These are phyloP conservation scores for Dasyornis broadbenti DNA, from an alignment of 2,113 vertebrate genomes.

Conservation along the genomic window DNA sequence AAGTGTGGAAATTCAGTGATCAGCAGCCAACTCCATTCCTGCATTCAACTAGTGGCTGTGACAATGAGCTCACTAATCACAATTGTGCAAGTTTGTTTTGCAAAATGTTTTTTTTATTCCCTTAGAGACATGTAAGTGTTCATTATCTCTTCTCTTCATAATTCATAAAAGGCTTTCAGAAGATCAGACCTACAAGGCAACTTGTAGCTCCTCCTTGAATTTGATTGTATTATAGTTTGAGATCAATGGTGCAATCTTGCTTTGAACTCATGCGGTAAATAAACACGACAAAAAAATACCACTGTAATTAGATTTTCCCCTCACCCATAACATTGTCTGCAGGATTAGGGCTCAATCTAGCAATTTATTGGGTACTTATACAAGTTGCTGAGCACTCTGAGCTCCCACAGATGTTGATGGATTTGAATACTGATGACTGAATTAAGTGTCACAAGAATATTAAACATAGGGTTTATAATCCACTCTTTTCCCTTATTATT, in stretches of 20 bases:
- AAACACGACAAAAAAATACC: not conserved
- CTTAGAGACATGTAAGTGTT: not conserved
- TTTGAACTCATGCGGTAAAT: slow-evolving; percentile 31
- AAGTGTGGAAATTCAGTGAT: rapidly evolving
- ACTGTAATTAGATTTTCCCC: slow-evolving; percentile 3
- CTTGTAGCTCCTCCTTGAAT: not conserved
- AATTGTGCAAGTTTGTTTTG: not conserved
- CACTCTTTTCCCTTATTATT: not conserved
- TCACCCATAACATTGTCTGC: not conserved
- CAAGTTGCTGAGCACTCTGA: slow-evolving; percentile 7
- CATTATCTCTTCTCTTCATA: not conserved
- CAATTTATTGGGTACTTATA: slow-evolving; percentile 4
- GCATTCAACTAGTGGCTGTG: not conserved
- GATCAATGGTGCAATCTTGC: not conserved
- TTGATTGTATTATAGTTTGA: slow-evolving; percentile 1
- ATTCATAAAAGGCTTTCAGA: slow-evolving; percentile 20
- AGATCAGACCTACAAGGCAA: not conserved
- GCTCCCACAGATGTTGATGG: not conserved
- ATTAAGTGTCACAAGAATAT: slow-evolving; percentile 1
- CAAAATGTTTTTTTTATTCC: not conserved
- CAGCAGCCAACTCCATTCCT: too few species aligned
- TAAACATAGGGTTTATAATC: not conserved
- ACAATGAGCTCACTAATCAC: not conserved
- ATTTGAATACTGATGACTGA: slow-evolving; percentile 48
- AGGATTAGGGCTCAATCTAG: slow-evolving; percentile 9